These are phyloP conservation scores for Dicrurus megarhynchus DNA, from an alignment of 2,113 vertebrate genomes.

Conservation along the genomic window DNA sequence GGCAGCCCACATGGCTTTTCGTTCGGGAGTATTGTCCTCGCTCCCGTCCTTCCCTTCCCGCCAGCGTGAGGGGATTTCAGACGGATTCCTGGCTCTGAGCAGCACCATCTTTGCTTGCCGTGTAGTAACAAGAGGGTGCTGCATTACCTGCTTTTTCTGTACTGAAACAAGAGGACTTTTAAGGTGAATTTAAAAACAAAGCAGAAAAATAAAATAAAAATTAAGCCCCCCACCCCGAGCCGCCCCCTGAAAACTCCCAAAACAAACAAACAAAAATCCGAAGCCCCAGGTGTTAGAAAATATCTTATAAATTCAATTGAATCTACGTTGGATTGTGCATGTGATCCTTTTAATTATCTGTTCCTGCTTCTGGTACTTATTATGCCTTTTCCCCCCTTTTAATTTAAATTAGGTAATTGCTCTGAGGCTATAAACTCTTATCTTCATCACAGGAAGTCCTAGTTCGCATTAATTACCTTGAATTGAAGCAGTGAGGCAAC, in stretches of 20 bases:
- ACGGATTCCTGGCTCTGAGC: neutral
- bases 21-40: neutral
- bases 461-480: slow-evolving; percentile 42
- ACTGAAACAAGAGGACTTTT: neutral
- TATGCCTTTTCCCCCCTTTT: neutral
- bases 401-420: slow-evolving; percentile 24
- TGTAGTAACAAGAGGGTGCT: neutral
- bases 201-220: neutral
- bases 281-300: neutral
- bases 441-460: slow-evolving; percentile 25
- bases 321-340: neutral
- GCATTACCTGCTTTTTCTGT: neutral
- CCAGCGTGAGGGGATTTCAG: neutral
- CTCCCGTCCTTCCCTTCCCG: neutral
- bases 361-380: neutral
- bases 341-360: neutral
- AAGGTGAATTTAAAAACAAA: neutral
- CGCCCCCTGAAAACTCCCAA: neutral
- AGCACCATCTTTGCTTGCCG: neutral
- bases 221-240: fast-evolving
- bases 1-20: slow-evolving; percentile 51
- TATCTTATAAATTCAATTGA: neutral
- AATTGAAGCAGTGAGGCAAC: neutral
- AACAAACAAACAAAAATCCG: neutral
- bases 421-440: slow-evolving; percentile 13